These are phyloP conservation scores for Amazona finschi DNA, from an alignment of 2,797 vertebrate species.

Conservation along the genomic window DNA sequence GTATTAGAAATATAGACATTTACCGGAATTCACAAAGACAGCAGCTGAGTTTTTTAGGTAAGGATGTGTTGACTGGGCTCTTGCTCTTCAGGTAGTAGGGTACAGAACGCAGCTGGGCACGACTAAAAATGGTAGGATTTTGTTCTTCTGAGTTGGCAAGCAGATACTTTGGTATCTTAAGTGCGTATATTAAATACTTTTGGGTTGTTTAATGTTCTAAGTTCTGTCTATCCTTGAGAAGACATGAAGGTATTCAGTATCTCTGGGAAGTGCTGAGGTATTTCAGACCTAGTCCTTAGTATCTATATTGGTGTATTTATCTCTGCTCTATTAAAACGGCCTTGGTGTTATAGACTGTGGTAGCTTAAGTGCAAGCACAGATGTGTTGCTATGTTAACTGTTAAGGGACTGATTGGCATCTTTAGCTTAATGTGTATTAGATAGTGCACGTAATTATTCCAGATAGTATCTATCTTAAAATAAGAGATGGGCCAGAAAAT, in stretches of 20 bases:
- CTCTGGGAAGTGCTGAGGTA: background rate
- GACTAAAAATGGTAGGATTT: background rate
- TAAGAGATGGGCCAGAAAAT: background rate
- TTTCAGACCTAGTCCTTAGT: background rate
- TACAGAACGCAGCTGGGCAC: background rate
- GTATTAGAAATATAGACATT: accelerated
- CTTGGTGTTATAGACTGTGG: background rate
- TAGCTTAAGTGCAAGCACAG: background rate
- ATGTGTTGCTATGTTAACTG: background rate
- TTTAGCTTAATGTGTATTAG: background rate
- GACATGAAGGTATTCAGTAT: background rate
- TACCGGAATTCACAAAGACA: background rate
- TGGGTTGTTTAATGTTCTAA: background rate
- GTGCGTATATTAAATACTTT: accelerated
- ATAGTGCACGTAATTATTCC: background rate
- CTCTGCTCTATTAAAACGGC: background rate
- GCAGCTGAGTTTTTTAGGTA: background rate
- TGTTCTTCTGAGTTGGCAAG: background rate
- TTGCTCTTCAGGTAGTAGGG: background rate
- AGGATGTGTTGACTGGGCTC: background rate
- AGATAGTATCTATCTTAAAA: background rate
- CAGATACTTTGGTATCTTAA: background rate
- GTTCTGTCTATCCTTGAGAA: background rate
- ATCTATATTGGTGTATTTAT: background rate
- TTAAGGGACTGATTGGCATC: background rate